These are phyloP conservation scores for Latrodectus elegans DNA, from an alignment of 2,888 invertebrate genomes.

Conservation along the genomic window DNA sequence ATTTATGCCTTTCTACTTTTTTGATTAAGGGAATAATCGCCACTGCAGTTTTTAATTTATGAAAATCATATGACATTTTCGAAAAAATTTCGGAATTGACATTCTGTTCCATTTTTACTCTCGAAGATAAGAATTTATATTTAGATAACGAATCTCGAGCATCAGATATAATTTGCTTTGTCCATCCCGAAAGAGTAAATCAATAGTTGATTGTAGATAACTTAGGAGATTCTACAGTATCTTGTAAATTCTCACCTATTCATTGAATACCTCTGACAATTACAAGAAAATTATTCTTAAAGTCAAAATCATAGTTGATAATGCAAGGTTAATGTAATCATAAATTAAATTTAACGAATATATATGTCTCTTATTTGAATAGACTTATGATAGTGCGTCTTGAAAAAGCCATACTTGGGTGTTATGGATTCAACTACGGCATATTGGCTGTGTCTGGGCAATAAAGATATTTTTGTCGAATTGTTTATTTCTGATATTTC, in stretches of 20 bases:
- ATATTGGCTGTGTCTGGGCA: not conserved
- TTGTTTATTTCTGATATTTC: no score
- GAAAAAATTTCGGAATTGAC: not conserved
- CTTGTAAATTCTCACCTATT: not conserved
- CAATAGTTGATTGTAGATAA: not conserved
- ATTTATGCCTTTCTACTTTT: not conserved
- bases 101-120: not conserved
- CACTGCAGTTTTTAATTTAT: not conserved
- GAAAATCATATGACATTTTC: not conserved
- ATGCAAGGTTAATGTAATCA: not conserved
- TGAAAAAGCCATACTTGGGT: not conserved
- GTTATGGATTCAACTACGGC: not conserved
- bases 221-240: not conserved
- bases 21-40: not conserved
- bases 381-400: not conserved
- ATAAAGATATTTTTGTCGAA: not conserved
- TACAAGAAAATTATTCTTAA: not conserved
- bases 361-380: not conserved
- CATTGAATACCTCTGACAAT: not conserved
- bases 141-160: not conserved
- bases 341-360: not conserved
- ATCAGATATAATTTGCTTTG: not conserved
- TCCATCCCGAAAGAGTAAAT: not conserved
- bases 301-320: not conserved
- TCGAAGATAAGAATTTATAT: not conserved